Conservation (phyloP, 1,140 invertebrate genomes). For the Thrips palmi region DNA sequence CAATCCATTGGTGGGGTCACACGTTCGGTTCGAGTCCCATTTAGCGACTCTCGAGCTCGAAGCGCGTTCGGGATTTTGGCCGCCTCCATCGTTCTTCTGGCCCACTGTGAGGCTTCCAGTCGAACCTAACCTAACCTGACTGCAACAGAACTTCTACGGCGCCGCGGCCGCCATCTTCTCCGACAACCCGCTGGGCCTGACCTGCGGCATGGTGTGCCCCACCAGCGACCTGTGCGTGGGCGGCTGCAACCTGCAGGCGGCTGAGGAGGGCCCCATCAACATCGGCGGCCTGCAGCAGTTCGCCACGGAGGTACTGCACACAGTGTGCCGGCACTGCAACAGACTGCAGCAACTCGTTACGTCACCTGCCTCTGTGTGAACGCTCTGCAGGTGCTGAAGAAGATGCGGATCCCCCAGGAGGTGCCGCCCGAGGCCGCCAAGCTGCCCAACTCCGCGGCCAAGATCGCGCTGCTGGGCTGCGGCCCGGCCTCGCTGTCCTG, state of each 20-base stretch:
- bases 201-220: constrained; percentile 98
- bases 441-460: constrained; percentile 41
- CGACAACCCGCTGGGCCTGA: constrained; percentile 90
- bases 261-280: constrained; percentile 94
- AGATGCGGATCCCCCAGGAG: constrained; percentile 81
- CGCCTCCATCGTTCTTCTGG: no score
- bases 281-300: constrained; percentile 97
- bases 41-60: no score
- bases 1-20: no score
- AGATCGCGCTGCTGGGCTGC: constrained; percentile 82
- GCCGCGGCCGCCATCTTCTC: constrained; percentile 92
- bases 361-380: not conserved
- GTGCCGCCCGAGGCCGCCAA: constrained; percentile 41
- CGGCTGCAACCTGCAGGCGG: constrained; percentile 87
- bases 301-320: constrained; percentile 69
- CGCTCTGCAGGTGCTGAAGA: constrained; percentile 58
- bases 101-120: no score
- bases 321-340: no score
- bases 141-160: constrained; percentile 92
- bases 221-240: constrained; percentile 96
- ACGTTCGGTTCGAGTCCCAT: no score
- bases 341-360: constrained; percentile 1
- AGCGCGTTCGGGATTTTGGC: no score
- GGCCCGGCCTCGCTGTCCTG: constrained; percentile 95
- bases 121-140: no score